Percentiles rank a stretch among this genome's conserved stretches.
These are phyloP conservation scores for Eupithecia inturbata DNA, from an alignment of 2,888 invertebrate species.

Conservation along the genomic window DNA sequence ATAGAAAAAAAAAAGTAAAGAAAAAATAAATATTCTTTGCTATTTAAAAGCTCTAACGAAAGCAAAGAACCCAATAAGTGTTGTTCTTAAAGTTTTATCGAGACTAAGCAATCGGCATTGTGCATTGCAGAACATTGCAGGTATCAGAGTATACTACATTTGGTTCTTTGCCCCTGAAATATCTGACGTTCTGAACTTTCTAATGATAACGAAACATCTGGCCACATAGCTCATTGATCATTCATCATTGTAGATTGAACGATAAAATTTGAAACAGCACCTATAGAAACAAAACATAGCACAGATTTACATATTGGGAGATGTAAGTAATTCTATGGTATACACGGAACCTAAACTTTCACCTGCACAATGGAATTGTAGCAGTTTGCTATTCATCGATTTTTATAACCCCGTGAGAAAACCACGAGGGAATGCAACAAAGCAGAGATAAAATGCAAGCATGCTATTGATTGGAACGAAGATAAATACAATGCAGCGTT, in stretches of 20 bases:
- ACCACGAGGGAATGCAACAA: neutral
- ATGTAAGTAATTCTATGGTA: too few relatives aligned
- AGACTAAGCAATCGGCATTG: neutral
- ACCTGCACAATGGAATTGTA: conserved; percentile 67
- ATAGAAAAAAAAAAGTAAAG: neutral
- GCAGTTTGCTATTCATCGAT: conserved; percentile 55
- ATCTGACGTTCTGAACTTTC: conserved; percentile 10
- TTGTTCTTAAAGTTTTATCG: neutral
- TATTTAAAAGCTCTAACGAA: neutral
- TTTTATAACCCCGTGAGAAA: conserved; percentile 60
- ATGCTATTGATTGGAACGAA: neutral
- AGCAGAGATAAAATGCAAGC: neutral
- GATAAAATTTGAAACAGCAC: conserved; percentile 34
- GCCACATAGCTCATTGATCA: conserved; percentile 15
- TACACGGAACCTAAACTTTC: conserved; percentile 68
- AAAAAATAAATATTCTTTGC: neutral
- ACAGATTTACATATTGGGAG: too few relatives aligned
- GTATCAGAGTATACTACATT: neutral
- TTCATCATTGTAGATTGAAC: conserved; percentile 29
- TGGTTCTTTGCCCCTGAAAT: neutral
- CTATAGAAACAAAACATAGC: too few relatives aligned
- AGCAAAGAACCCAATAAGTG: neutral
- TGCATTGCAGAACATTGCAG: neutral
- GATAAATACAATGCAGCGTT: neutral
- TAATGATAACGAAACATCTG: conserved; percentile 22